Base-by-base conservation (phyloP, 2,113 vertebrate genomes). In the Miniopterus natalensis region DNA sequence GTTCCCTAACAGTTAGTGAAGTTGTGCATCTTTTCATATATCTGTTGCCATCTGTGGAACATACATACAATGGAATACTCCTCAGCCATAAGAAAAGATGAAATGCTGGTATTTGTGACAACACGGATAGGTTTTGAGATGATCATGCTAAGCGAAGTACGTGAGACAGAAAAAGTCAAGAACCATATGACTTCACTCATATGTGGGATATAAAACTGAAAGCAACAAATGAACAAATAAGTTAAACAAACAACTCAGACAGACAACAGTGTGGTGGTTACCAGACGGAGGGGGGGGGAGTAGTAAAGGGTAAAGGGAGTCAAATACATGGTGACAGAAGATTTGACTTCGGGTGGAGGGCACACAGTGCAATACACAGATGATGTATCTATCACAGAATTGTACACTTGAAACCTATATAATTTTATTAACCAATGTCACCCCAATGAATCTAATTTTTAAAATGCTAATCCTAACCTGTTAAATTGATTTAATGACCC, bases 401-500 rank as follows among this genome's bases (percentile, higher is more conserved):
- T 77, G 18, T 77, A n/a, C 74, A 21, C 18, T 53, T 8, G 17
- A 75, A 75, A 6, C 29, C 17, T 77, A 53, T n/a, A n/a, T n/a
- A 53, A 53, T 53, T 31, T 53, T 53, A 53, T 53, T 53, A 73
- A 73, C 13, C 20, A 68, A 77, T 77, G 74, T 12, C 23, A 77
- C 29, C 29, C 29, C 29, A 77, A n/a, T 77, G 53, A 77, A 53
- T 21, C 53, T 21, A 77, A 77, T 77, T 51, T 51, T 3, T n/a
- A 77, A 53, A 77, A 77, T 53, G 23, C 51, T 65, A 36, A 74
- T 53, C 5, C 20, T 47, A 77, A 51, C 25, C 12, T 61, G 36
- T 80, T 21, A 84, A 45, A 68, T 36, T 73, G 49, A 94, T 81
- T 85, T 88, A n/a, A 92, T 78, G 71, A 95, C 63, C 42, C 10